Evolutionary conservation across 2,113 vertebrate species (phyloP), one percentile per base, ranked within the genome.

Genomic region (Zosterops lateralis): DNA sequence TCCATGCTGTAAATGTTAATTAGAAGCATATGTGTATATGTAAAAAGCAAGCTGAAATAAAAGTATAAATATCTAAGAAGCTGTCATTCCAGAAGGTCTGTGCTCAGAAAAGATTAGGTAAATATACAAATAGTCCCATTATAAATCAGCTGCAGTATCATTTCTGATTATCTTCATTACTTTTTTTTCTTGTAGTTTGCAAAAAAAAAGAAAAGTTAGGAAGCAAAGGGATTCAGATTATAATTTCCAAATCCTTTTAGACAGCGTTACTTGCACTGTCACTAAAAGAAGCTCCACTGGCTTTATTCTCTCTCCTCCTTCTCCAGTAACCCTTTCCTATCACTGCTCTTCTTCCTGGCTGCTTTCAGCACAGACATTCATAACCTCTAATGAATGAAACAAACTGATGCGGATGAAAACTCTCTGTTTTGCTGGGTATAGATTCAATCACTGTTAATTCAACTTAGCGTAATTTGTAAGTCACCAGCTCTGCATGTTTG

Each of bases 31-130:
- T 96, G 92, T 83, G 64, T 96, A 36, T 94, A 85, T 85, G 88
- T 73, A 85, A 91, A 90, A 92, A 72, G 87, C 84, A 87, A 91
- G 89, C 76, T 89, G 91, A 96, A 95, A 82, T 89, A 85, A n/a
- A 95, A 88, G 89, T 97, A 95, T 95, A 97, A 96, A 92, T 95
- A 95, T 89, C 93, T 85, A 83, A 85, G 90, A 89, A 95, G 82
- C 95, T 97, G 93, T 91, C 84, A 77, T 92, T 96, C 87, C 93
- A 96, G 96, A 96, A 95, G 91, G 89, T 83, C 92, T 87, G 0
- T 85, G 78, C 87, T 95, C 87, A 93, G 94, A 94, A 95, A 96
- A 96, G 89, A 95, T 95, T 51, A 96, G 81, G 84, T 93, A 93
- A 93, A 92, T 92, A 93, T 38, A 87, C 89, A 92, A 93, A 94